Evolutionary conservation across 2,888 invertebrate species (phyloP).

Genomic region (Notocelia uddmanniana): DNA sequence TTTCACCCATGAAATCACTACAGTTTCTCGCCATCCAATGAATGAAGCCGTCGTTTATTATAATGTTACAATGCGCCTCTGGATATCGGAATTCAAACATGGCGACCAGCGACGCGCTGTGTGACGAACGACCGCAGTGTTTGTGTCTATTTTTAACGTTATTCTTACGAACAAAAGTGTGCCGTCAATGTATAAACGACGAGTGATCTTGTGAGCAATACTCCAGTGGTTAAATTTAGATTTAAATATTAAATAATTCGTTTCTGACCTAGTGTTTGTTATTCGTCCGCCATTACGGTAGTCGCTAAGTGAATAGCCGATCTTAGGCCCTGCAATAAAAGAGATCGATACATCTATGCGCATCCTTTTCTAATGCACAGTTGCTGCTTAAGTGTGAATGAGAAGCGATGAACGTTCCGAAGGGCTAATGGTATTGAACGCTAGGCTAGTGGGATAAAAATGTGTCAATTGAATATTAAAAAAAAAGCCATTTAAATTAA

Average conservation of each 20-base stretch:
- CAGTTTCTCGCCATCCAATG: no score
- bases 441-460: constrained; percentile 15
- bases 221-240: constrained; percentile 53
- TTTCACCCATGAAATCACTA: no score
- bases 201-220: constrained; percentile 51
- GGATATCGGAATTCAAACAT: constrained; percentile 76
- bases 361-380: constrained; percentile 68
- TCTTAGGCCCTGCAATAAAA: constrained; percentile 57
- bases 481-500: background rate
- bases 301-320: constrained; percentile 57
- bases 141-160: constrained; percentile 65
- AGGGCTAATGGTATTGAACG: constrained; percentile 11
- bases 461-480: background rate
- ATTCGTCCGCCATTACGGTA: constrained; percentile 75
- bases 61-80: constrained; percentile 64
- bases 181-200: constrained; percentile 52
- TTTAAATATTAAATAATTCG: constrained; percentile 62
- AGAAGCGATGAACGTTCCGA: constrained; percentile 50
- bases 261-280: constrained; percentile 64
- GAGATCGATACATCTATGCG: constrained; percentile 66
- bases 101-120: constrained; percentile 79
- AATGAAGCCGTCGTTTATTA: no score
- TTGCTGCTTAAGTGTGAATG: constrained; percentile 62
- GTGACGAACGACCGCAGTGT: constrained; percentile 73
- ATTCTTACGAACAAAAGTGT: constrained; percentile 52